These are phyloP conservation scores for Nesometra sesokonis DNA, from an alignment of 35 echinoderm and acorn worm species.

Conservation along the genomic window DNA sequence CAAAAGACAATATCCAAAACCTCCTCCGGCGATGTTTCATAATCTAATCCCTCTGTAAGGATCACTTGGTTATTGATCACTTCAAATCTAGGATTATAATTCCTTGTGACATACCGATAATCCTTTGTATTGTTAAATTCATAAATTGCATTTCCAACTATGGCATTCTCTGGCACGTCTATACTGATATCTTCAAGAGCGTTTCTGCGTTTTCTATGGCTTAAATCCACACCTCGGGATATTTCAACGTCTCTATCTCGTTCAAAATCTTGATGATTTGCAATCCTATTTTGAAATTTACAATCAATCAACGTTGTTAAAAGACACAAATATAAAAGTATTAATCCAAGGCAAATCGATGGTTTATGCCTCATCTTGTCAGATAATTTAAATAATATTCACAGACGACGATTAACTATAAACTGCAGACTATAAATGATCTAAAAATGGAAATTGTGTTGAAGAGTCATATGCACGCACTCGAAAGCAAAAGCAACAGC, in stretches of 20 bases:
- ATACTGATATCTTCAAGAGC: not conserved
- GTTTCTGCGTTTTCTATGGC: not conserved
- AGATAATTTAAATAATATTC: not conserved
- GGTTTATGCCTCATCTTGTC: not conserved
- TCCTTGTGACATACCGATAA: not conserved
- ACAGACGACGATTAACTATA: too few relatives aligned
- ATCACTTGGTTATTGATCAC: not conserved
- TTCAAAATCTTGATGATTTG: not conserved
- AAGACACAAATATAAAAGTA: not conserved
- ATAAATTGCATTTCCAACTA: not conserved
- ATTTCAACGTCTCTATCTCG: too few relatives aligned
- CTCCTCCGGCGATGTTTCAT: not conserved
- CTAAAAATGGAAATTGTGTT: too few relatives aligned
- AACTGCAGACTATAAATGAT: too few relatives aligned
- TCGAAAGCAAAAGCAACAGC: too few relatives aligned
- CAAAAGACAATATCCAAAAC: not conserved
- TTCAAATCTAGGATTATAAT: not conserved
- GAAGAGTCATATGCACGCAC: too few relatives aligned
- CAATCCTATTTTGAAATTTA: not conserved
- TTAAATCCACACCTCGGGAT: not conserved
- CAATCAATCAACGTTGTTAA: not conserved
- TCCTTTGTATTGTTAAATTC: not conserved
- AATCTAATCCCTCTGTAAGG: not conserved
- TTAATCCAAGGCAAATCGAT: not conserved
- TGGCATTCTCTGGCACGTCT: not conserved